These are phyloP conservation scores for Orchestia grillus DNA, from an alignment of 1,140 invertebrate genomes.

Conservation along the genomic window DNA sequence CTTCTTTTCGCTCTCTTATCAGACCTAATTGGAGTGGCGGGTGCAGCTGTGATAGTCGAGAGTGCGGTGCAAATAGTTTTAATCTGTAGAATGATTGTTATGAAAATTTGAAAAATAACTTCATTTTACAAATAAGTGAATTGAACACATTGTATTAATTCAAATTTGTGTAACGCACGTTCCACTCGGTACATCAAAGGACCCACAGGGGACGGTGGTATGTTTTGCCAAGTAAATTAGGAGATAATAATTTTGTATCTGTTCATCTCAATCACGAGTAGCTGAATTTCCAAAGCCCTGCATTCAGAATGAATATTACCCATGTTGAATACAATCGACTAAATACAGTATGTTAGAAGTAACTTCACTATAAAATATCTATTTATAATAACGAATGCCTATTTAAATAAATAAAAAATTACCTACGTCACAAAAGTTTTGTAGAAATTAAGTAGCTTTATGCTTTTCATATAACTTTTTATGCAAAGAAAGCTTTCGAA, in stretches of 20 bases:
- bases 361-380: neutral
- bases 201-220: too few species aligned
- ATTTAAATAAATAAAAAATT: neutral
- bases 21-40: too few species aligned
- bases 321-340: neutral
- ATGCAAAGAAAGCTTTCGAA: neutral
- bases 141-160: neutral
- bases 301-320: neutral
- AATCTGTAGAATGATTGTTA: neutral
- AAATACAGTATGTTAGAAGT: neutral
- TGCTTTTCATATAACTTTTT: neutral
- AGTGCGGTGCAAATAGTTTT: neutral
- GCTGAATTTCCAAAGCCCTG: neutral
- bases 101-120: neutral
- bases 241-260: neutral
- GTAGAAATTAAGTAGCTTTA: neutral
- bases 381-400: neutral
- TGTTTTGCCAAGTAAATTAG: too few species aligned
- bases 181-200: neutral
- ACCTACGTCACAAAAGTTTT: neutral
- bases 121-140: neutral
- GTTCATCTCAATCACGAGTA: neutral
- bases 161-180: neutral
- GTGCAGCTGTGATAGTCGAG: neutral
- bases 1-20: too few species aligned